phyloP scores from a whole-genome alignment of 1,140 invertebrate species.

The Caenorhabditis latens region DNA sequence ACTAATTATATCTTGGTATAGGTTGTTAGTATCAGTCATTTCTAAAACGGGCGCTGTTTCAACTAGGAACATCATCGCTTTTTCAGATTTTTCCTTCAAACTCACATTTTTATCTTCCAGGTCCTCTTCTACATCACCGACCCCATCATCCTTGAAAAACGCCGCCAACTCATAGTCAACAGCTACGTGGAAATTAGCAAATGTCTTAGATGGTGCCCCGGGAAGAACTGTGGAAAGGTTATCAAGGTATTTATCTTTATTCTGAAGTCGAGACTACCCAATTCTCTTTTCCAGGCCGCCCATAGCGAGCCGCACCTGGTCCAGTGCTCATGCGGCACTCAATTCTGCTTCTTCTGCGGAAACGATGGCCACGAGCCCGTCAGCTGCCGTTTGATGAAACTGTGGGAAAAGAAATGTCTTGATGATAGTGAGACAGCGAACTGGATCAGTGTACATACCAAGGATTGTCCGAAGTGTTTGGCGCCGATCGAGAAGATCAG shows the following conservation, averaged over 20 bases:
- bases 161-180: constrained; percentile 97
- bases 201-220: constrained; percentile 87
- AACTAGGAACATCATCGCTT: no score
- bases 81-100: no score
- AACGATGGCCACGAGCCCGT: not conserved
- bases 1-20: no score
- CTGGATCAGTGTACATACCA: not conserved
- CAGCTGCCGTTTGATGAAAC: not conserved
- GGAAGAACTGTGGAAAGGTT: constrained; percentile 94
- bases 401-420: not conserved
- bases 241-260: constrained; percentile 84
- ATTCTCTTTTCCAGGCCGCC: not conserved
- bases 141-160: constrained; percentile 80
- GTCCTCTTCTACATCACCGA: constrained; percentile 78
- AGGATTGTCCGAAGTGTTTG: not conserved
- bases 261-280: not conserved
- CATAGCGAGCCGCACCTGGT: not conserved
- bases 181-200: constrained; percentile 85
- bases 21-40: no score
- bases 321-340: not conserved
- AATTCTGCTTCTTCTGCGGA: not conserved
- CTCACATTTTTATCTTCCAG: not conserved
- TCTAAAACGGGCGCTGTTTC: no score
- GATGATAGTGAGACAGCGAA: not conserved
- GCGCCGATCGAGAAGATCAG: not conserved